These are phyloP conservation scores for Phrynosoma blainvillii DNA, from an alignment of 2,113 vertebrate species.

Conservation along the genomic window DNA sequence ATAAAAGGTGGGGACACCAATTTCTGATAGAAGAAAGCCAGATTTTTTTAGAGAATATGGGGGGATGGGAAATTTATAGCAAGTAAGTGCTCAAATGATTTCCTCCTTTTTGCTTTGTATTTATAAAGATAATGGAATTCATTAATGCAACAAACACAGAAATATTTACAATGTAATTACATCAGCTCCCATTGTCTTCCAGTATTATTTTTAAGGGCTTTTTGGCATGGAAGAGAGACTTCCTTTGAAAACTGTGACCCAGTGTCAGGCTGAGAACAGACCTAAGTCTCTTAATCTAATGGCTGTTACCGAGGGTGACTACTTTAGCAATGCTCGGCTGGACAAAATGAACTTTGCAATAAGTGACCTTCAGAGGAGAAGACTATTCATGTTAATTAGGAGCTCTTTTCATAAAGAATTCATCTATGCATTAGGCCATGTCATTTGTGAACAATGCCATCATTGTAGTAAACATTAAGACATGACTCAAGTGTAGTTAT, in stretches of 20 bases:
- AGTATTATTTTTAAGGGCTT: constrained; percentile 76
- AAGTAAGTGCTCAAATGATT: constrained; percentile 19
- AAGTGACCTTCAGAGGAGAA: constrained; percentile 88
- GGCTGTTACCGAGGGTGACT: constrained; percentile 75
- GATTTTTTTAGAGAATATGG: constrained; percentile 27
- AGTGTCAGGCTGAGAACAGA: constrained; percentile 77
- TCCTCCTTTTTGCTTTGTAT: constrained; percentile 9
- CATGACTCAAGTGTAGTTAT: constrained; percentile 81
- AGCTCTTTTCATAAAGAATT: constrained; percentile 88
- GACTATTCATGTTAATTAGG: constrained; percentile 97
- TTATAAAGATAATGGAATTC: constrained; percentile 58
- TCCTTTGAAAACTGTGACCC: constrained; percentile 76
- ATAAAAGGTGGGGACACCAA: constrained; percentile 44
- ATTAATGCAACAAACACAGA: constrained; percentile 66
- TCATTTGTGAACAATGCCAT: constrained; percentile 80
- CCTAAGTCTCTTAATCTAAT: constrained; percentile 81
- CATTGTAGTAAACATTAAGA: constrained; percentile 85
- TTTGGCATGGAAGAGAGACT: constrained; percentile 71
- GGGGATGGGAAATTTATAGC: constrained; percentile 29
- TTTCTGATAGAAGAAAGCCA: constrained; percentile 48
- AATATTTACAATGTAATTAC: constrained; percentile 72
- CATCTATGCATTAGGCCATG: constrained; percentile 92
- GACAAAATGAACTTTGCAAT: constrained; percentile 81
- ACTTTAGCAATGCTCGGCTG: constrained; percentile 72
- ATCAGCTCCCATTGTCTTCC: constrained; percentile 60